Evolutionary conservation across 2,888 invertebrate species (phyloP), one percentile per base, ranked within the genome.

Genomic region (Leucoptera coffeella): DNA sequence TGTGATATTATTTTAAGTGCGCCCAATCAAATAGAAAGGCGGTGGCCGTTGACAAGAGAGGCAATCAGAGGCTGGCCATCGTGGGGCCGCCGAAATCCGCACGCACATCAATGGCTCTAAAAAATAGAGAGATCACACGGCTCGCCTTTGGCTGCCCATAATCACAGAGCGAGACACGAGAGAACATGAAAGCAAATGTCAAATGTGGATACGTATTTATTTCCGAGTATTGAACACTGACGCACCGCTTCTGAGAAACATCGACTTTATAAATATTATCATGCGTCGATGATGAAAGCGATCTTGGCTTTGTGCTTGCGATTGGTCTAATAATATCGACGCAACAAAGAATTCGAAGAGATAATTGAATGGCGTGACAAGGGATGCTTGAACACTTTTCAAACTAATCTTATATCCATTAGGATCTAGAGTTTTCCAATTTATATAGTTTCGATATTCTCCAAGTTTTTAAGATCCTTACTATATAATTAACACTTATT

Each of bases 231-330:
- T 65, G 69, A 64, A 69, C 59, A 55, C 48, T 52, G 58, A 51
- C 48, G 50, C 49, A 10, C 44, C 50, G 56, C 41, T 67, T 69
- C 67, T 61, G 48, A 48, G 67, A 67, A 69, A 26, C 28, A 50
- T 44, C 54, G 49, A 45, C 50, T 28, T n/a, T 26, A 60, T 67
- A 69, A 67, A 69, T 67, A 69, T 56, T 57, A 58, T 52, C 58
- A 43, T 64, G n/a, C n/a, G 67, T 69, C 69, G 65, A 67, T 69
- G 69, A 69, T 69, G 67, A 69, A 69, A 69, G 69, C 64, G 61
- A 64, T 61, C 58, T 58, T 57, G 47, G 55, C 69, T 69, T 65
- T 65, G 65, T 69, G 56, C 62, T 50, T 53, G 44, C 65, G 69
- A 69, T 69, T 67, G 58, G 52, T 60, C 64, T 62, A 62, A 69